phyloP scores from a whole-genome alignment of 1,140 invertebrate genomes.

The Rhysida immarginata region DNA sequence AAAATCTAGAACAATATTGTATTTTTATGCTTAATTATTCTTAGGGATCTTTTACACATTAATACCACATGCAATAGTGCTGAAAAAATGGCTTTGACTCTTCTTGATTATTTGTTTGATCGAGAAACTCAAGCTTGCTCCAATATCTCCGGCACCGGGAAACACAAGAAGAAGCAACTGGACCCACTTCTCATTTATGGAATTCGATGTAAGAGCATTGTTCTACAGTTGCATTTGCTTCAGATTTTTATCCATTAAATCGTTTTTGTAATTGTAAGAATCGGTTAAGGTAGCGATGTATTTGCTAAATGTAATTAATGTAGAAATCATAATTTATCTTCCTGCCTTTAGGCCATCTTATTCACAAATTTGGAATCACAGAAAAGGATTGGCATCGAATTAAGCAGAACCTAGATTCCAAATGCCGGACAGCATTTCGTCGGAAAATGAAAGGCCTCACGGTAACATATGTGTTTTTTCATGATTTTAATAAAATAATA shows the following conservation, averaged over 20 bases:
- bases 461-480: background rate
- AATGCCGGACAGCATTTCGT: slow-evolving; percentile 37
- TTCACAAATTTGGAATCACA: slow-evolving; percentile 35
- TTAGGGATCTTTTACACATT: slow-evolving; percentile 37
- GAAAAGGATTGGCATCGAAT: slow-evolving; percentile 39
- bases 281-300: no score
- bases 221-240: no score
- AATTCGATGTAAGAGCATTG: slow-evolving; percentile 31
- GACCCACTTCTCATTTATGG: slow-evolving; percentile 40
- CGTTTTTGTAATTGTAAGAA: no score
- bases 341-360: slow-evolving; percentile 30
- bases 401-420: slow-evolving; percentile 40
- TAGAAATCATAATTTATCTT: background rate
- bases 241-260: no score
- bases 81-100: slow-evolving; percentile 40
- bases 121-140: slow-evolving; percentile 36
- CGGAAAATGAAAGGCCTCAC: slow-evolving; percentile 15
- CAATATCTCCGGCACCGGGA: slow-evolving; percentile 38
- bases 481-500: no score
- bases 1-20: no score
- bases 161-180: slow-evolving; percentile 38
- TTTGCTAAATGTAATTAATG: no score
- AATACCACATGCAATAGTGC: slow-evolving; percentile 37
- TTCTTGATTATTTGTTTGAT: slow-evolving; percentile 39
- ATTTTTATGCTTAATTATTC: slow-evolving; percentile 11